phyloP scores from a whole-genome alignment of 2,113 vertebrate species.

The Chelonoidis abingdonii region DNA sequence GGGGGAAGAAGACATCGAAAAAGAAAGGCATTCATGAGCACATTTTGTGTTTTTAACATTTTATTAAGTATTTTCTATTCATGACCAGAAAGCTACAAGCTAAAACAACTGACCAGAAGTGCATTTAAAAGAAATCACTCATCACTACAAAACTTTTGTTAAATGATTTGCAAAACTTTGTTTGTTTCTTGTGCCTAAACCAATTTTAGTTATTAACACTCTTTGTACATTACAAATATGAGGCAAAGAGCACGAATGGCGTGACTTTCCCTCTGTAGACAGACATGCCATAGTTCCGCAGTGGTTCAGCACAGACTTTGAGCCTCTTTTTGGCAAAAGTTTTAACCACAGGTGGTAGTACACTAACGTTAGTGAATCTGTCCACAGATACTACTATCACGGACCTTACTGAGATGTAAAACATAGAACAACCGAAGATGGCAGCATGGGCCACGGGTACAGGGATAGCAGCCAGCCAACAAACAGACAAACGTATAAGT shows the following conservation, averaged over 20 bases:
- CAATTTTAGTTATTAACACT: accelerated
- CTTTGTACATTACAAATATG: neutral
- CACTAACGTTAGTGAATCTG: neutral
- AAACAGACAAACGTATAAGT: neutral
- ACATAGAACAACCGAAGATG: neutral
- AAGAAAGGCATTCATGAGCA: neutral
- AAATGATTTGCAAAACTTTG: neutral
- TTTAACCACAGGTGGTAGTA: neutral
- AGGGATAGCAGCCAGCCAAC: neutral
- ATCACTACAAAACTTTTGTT: neutral
- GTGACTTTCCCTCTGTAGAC: neutral
- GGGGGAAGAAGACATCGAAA: neutral
- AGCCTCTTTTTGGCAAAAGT: neutral
- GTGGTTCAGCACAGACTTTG: neutral
- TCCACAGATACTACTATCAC: neutral
- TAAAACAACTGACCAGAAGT: neutral
- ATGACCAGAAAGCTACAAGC: neutral
- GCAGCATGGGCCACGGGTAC: neutral
- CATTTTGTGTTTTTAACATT: neutral
- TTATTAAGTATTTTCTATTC: neutral
- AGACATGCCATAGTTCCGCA: accelerated
- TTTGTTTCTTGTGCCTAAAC: neutral
- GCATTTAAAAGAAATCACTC: neutral
- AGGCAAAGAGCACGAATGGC: accelerated
- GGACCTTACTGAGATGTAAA: neutral